Evolutionary conservation across 2,113 vertebrate species (phyloP).

Genomic region (Typhlomys cinereus): DNA sequence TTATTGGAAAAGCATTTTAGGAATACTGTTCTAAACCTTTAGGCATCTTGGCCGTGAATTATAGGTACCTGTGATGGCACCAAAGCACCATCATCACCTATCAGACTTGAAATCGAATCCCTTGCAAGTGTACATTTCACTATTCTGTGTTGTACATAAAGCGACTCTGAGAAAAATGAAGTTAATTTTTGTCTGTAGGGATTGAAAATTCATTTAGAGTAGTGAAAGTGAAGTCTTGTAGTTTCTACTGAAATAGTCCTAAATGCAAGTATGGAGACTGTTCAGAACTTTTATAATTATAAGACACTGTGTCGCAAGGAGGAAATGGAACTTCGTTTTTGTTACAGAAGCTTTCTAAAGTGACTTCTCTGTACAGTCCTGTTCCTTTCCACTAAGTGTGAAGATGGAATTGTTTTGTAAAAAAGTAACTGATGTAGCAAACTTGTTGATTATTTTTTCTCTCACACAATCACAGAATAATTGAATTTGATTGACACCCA

Average conservation of each 20-base stretch:
- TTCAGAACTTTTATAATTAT: conserved; percentile 2
- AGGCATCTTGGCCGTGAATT: background rate
- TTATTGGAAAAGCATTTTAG: background rate
- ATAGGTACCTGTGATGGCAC: background rate
- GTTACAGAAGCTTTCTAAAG: background rate
- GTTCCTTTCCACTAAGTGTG: background rate
- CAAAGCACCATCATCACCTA: background rate
- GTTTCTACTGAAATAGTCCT: background rate
- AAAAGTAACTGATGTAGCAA: background rate
- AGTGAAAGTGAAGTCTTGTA: background rate
- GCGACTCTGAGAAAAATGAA: background rate
- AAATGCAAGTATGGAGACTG: background rate
- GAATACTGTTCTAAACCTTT: background rate
- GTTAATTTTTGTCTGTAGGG: background rate
- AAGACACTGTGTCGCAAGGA: background rate
- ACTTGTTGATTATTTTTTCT: background rate
- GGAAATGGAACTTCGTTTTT: background rate
- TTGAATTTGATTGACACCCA: background rate
- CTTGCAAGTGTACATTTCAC: background rate
- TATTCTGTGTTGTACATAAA: conserved; percentile 34
- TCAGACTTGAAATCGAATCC: conserved; percentile 8
- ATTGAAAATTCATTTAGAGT: conserved; percentile 20
- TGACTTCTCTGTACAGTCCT: background rate
- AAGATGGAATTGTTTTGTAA: conserved; percentile 29
- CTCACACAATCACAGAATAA: background rate